Base-by-base conservation (phyloP, 2,797 vertebrate species). In the Anabacerthia variegaticeps region DNA sequence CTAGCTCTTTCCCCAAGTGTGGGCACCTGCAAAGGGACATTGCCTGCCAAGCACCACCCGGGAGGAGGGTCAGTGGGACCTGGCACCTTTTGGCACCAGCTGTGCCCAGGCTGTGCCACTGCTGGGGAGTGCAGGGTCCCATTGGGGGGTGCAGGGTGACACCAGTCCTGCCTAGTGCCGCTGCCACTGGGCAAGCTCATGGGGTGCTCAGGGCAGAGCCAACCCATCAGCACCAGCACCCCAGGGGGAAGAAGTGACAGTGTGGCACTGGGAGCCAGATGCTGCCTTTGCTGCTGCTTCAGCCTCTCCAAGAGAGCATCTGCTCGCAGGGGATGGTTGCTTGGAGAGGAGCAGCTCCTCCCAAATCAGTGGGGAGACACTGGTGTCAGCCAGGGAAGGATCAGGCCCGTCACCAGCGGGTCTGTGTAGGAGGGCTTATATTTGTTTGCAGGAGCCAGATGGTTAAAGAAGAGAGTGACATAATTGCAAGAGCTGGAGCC, bases 401-500 rank as follows among this genome's bases (percentile, higher is more conserved):
- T 96, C 88, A 37, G 62, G 69, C 95, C 93, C 79, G 16, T n/a
- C 16, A 19, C 73, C 89, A 95, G 94, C 16, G 59, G 91, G 82
- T 66, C 89, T 93, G 94, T 93, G 94, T 96, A 66, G 96, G 96
- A 96, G 96, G 95, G 92, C 88, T 93, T 88, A 78, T 75, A 96
- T 96, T 96, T 93, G 88, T 93, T 91, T 93, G 91, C 77, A 93
- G 92, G 81, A 95, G 83, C 89, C 96, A 95, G 93, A 96, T 93
- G 95, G 96, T 92, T 97, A 92, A 92, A 90, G 88, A 86, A 88
- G 87, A 75, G 73, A 80, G 85, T 93, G 95, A 92, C 90, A 94
- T 88, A 85, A 94, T 26, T 86, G 59, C 41, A 44, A 54, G 88
- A 94, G 87, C 78, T 3, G 52, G 75, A 96, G 93, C 80, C 55